A percentile compares a stretch with the other conserved stretches of the same genome.
Evolutionary conservation across 2,113 vertebrate genomes (phyloP).

Genomic region (Cryptoleucopteryx plumbea): DNA sequence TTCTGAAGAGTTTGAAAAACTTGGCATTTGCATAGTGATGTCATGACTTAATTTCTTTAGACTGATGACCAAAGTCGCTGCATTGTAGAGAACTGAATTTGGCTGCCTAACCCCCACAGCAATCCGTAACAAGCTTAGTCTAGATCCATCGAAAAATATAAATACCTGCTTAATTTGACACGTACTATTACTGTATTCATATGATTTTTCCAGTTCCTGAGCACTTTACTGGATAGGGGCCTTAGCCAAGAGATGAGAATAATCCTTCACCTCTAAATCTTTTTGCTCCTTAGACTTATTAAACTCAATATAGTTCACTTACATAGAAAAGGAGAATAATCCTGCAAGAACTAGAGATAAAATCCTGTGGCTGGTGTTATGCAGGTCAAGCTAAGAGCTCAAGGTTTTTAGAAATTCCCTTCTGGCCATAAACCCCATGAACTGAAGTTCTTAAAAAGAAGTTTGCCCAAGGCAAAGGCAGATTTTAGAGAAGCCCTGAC

Average conservation of each 20-base stretch:
- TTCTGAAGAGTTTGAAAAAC: not conserved
- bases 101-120: not conserved
- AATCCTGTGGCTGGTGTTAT: not conserved
- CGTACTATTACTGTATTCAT: not conserved
- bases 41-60: not conserved
- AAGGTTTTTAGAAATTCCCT: not conserved
- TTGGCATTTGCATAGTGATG: not conserved
- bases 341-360: not conserved
- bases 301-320: constrained; percentile 1
- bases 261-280: constrained; percentile 21
- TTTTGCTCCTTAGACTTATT: not conserved
- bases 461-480: not conserved
- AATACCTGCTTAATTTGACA: constrained; percentile 19
- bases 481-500: not conserved
- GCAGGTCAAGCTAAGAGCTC: not conserved
- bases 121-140: not conserved
- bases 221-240: not conserved
- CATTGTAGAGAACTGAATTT: not conserved
- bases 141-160: not conserved
- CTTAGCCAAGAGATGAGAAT: not conserved
- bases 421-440: not conserved
- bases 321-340: not conserved
- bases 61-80: not conserved
- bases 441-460: not conserved
- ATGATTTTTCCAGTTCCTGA: not conserved